These are phyloP conservation scores for Unio pictorum DNA, from an alignment of 2,888 invertebrate species.

Conservation along the genomic window DNA sequence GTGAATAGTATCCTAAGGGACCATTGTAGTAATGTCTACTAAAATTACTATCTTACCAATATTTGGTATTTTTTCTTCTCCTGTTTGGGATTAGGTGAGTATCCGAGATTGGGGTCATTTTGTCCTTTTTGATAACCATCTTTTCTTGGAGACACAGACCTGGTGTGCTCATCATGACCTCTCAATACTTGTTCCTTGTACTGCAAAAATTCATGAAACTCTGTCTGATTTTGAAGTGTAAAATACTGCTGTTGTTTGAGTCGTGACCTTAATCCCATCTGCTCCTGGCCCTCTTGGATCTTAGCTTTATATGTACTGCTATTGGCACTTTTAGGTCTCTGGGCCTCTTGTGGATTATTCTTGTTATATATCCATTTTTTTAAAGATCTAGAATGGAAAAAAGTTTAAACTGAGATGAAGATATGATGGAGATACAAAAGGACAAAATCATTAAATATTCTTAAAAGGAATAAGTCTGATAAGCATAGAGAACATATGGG, in stretches of 20 bases:
- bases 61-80: slow-evolving; percentile 40
- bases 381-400: slow-evolving; percentile 28
- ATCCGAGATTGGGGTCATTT: slow-evolving; percentile 12
- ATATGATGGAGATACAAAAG: no score
- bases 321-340: slow-evolving; percentile 7
- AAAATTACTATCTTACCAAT: slow-evolving; percentile 27
- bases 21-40: background rate
- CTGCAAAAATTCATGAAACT: slow-evolving; percentile 49
- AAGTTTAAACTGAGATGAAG: background rate
- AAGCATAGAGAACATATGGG: no score
- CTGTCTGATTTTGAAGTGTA: slow-evolving; percentile 50
- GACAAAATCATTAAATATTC: no score
- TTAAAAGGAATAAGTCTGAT: no score
- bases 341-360: slow-evolving; percentile 6
- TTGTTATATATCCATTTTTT: slow-evolving; percentile 44
- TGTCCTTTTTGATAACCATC: slow-evolving; percentile 16
- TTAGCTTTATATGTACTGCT: background rate
- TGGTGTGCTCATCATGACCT: slow-evolving; percentile 12
- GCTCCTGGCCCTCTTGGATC: slow-evolving; percentile 6
- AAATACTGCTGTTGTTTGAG: slow-evolving; percentile 51
- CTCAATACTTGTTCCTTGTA: slow-evolving; percentile 33
- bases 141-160: slow-evolving; percentile 30
- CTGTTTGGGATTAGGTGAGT: slow-evolving; percentile 28
- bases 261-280: slow-evolving; percentile 43
- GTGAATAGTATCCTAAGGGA: no score